Evolutionary conservation across 2,797 vertebrate genomes (phyloP).

Genomic region (Jordanella pulchra): DNA sequence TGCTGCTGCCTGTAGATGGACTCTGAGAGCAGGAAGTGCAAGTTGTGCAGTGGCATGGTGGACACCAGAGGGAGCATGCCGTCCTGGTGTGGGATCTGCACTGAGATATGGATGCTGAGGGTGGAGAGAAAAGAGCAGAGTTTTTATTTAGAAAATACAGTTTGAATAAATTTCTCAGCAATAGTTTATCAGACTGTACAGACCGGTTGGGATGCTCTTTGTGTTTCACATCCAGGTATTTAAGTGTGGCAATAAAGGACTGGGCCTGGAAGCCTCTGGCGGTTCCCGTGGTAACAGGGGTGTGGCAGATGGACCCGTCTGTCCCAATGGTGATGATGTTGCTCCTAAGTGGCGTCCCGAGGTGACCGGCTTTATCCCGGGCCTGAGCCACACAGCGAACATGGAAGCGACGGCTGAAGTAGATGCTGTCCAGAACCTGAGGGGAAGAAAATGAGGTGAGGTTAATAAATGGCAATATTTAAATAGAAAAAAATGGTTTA

Average conservation of each 20-base stretch:
- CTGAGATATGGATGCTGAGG: constrained; percentile 93
- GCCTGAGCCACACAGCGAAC: constrained; percentile 96
- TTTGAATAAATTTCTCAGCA: not conserved
- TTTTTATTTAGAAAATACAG: fast-evolving
- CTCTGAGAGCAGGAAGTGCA: constrained; percentile 96
- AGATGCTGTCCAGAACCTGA: constrained; percentile 97
- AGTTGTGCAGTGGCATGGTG: constrained; percentile 94
- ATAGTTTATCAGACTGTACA: fast-evolving
- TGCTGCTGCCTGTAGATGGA: constrained; percentile 98
- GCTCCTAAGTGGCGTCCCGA: constrained; percentile 92
- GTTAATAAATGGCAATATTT: too few relatives aligned
- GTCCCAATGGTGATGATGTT: constrained; percentile 91
- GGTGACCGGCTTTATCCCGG: constrained; percentile 89
- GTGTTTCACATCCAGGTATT: constrained; percentile 97
- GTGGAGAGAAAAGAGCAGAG: not conserved
- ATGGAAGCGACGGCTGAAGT: constrained; percentile 96
- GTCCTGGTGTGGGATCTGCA: constrained; percentile 98
- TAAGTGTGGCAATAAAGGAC: constrained; percentile 94
- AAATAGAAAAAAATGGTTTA: too few relatives aligned
- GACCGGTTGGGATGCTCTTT: constrained; percentile 98
- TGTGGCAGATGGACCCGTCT: constrained; percentile 95
- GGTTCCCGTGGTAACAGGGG: constrained; percentile 92
- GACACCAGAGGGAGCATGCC: constrained; percentile 98
- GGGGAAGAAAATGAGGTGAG: not conserved
- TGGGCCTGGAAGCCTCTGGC: constrained; percentile 97